phyloP scores from a whole-genome alignment of 2,888 invertebrate species.

The Campopleginae sp. region DNA sequence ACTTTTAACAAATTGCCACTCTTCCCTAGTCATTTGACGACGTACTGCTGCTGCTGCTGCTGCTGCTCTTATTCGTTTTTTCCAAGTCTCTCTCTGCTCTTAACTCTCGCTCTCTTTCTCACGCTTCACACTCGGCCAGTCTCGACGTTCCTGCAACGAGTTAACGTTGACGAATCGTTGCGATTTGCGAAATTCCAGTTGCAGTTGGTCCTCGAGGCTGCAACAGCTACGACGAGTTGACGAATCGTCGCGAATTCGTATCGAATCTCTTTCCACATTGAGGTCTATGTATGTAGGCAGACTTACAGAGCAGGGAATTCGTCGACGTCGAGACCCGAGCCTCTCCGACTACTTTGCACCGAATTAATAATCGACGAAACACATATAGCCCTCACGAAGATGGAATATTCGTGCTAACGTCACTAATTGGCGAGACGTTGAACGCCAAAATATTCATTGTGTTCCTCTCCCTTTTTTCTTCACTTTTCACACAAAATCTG shows the following conservation, averaged over 20 bases:
- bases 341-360: conserved; percentile 51
- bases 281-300: neutral
- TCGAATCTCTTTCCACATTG: conserved; percentile 29
- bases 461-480: neutral
- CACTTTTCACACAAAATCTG: neutral
- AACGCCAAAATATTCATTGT: conserved; percentile 40
- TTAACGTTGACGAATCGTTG: conserved; percentile 67
- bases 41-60: conserved; percentile 39
- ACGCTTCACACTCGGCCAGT: conserved; percentile 4
- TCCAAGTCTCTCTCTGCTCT: conserved; percentile 17
- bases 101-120: conserved; percentile 27
- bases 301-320: conserved; percentile 38
- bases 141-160: conserved; percentile 46
- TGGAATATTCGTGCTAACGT: conserved; percentile 13
- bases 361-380: conserved; percentile 61
- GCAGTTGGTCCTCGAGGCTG: conserved; percentile 42
- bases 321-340: conserved; percentile 47
- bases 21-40: conserved; percentile 62
- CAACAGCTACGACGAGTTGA: conserved; percentile 57
- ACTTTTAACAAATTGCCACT: conserved; percentile 68
- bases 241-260: conserved; percentile 63
- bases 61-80: conserved; percentile 10
- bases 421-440: conserved; percentile 54
- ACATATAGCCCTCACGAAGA: neutral
- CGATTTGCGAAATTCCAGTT: conserved; percentile 66